Evolutionary conservation across 2,113 vertebrate genomes (phyloP).

Genomic region (Fulica atra): DNA sequence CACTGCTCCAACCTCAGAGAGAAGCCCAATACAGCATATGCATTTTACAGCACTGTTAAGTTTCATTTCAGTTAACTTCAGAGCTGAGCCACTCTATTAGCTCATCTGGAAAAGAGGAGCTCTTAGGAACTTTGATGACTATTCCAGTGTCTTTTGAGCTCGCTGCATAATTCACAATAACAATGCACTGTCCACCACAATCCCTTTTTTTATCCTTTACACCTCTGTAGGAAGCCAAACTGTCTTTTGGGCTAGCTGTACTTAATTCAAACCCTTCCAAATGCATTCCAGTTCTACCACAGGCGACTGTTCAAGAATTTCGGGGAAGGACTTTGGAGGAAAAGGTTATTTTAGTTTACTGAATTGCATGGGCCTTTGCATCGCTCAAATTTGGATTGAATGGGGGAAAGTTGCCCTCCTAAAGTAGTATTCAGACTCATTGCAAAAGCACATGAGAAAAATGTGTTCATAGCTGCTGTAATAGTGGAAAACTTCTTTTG

Average conservation of each 20-base stretch:
- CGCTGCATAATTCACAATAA: neutral
- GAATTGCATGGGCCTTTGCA: neutral
- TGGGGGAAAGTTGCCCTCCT: neutral
- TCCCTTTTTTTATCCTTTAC: neutral
- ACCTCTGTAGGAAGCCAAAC: conserved; percentile 34
- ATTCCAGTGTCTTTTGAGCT: conserved; percentile 1
- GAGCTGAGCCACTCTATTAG: conserved; percentile 29
- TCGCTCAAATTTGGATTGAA: neutral
- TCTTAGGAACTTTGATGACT: conserved; percentile 56
- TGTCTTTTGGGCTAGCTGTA: conserved; percentile 9
- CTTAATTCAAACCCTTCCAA: conserved; percentile 9
- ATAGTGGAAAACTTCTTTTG: neutral
- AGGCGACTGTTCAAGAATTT: conserved; percentile 37
- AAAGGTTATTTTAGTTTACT: conserved; percentile 51
- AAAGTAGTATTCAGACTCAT: neutral
- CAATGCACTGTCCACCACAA: neutral
- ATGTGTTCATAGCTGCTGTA: neutral
- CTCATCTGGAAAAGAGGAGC: conserved; percentile 37
- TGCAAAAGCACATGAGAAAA: neutral
- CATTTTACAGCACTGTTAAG: neutral
- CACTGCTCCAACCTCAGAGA: neutral
- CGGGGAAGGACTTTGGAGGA: neutral
- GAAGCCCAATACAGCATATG: neutral
- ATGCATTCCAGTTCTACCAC: neutral
- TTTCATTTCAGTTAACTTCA: conserved; percentile 48